phyloP scores from a whole-genome alignment of 2,113 vertebrate genomes.

The Alligator sinensis region DNA sequence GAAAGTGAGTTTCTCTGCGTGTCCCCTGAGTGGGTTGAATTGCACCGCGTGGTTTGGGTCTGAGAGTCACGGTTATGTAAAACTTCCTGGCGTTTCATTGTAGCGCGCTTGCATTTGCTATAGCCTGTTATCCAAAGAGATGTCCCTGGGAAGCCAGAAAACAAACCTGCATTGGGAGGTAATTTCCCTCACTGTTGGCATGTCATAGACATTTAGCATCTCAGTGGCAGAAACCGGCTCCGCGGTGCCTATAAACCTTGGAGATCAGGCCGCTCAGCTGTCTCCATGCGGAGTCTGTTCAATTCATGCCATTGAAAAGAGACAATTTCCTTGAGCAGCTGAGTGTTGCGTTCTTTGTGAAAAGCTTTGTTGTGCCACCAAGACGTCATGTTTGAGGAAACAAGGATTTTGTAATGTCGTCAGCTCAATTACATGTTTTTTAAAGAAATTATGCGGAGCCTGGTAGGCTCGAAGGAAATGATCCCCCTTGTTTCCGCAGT shows the following conservation, averaged over 20 bases:
- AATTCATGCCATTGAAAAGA: neutral
- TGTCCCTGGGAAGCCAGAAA: slow-evolving; percentile 30
- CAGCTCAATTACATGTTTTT: neutral
- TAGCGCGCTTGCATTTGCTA: slow-evolving; percentile 57
- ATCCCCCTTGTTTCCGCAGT: too few species aligned
- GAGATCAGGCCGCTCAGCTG: neutral
- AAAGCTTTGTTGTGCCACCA: neutral
- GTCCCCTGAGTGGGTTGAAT: slow-evolving; percentile 15
- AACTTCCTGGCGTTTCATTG: slow-evolving; percentile 22
- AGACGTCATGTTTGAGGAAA: neutral
- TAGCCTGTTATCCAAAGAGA: slow-evolving; percentile 41
- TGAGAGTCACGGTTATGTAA: slow-evolving; percentile 56
- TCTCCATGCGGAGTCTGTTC: neutral
- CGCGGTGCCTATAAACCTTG: neutral
- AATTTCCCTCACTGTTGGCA: neutral
- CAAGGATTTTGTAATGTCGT: neutral
- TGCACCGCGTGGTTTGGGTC: neutral
- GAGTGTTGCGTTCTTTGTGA: neutral
- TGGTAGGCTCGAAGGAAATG: neutral
- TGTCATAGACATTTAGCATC: neutral
- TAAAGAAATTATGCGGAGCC: neutral
- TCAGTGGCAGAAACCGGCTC: neutral
- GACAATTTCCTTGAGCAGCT: neutral
- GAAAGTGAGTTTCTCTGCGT: slow-evolving; percentile 17
- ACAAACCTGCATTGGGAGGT: slow-evolving; percentile 2